These are phyloP conservation scores for Tortrix viridana DNA, from an alignment of 2,888 invertebrate genomes.

Conservation along the genomic window DNA sequence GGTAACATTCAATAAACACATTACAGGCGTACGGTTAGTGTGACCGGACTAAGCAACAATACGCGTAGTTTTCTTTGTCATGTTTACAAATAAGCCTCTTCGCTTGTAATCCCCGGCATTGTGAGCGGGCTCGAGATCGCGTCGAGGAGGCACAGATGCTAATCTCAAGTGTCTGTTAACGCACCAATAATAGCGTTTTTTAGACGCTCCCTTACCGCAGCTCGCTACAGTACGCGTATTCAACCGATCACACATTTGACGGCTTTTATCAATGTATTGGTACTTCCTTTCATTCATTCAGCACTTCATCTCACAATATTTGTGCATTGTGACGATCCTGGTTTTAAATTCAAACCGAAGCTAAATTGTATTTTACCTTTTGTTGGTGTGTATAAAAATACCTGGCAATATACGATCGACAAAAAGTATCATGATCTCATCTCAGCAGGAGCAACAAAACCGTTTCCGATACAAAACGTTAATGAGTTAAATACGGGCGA, in stretches of 20 bases:
- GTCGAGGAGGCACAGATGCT: conserved; percentile 79
- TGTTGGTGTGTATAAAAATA: background rate
- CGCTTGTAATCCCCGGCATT: conserved; percentile 76
- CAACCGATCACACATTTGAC: conserved; percentile 62
- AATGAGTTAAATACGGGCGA: conserved; percentile 69
- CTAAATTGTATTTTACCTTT: conserved; percentile 10
- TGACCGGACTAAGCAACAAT: conserved; percentile 69
- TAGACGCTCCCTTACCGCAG: conserved; percentile 70
- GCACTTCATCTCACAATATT: conserved; percentile 40
- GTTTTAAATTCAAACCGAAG: conserved; percentile 17
- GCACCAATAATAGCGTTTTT: conserved; percentile 77
- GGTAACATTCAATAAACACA: conserved; percentile 75
- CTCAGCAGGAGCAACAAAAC: conserved; percentile 58
- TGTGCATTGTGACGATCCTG: conserved; percentile 33
- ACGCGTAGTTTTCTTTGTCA: conserved; percentile 67
- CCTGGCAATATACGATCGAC: conserved; percentile 1
- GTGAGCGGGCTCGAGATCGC: conserved; percentile 75
- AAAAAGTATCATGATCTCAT: conserved; percentile 42
- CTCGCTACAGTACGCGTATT: conserved; percentile 58
- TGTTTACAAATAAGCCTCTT: conserved; percentile 84
- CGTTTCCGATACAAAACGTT: conserved; percentile 51
- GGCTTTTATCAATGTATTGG: conserved; percentile 62
- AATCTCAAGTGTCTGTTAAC: conserved; percentile 84
- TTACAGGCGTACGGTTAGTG: conserved; percentile 66
- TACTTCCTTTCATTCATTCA: conserved; percentile 64